phyloP scores from a whole-genome alignment of 2,797 vertebrate species.

The Sebastes vulpes region DNA sequence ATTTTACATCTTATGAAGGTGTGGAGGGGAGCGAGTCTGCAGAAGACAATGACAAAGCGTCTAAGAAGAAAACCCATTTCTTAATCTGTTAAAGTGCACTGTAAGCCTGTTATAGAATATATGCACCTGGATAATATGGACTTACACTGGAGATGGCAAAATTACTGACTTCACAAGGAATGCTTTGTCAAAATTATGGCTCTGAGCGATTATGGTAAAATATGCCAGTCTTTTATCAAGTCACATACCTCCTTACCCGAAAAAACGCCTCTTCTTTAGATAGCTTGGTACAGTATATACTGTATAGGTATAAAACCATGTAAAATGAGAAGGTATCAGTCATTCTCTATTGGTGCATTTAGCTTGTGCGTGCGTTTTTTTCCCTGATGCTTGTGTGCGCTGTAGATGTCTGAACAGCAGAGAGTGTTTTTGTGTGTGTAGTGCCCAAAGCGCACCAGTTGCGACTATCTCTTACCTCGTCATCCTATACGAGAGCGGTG shows the following conservation, averaged over 20 bases:
- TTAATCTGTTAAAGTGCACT: conserved; percentile 49
- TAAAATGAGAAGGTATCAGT: conserved; percentile 38
- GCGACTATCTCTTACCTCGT: conserved; percentile 55
- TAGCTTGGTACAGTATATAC: conserved; percentile 12
- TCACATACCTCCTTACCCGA: conserved; percentile 24
- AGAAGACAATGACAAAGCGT: conserved; percentile 47
- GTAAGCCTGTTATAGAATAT: conserved; percentile 6
- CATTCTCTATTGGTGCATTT: conserved; percentile 7
- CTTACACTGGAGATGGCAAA: conserved; percentile 32
- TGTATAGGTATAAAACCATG: conserved; percentile 1
- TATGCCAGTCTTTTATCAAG: conserved; percentile 43
- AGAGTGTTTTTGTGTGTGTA: conserved; percentile 16
- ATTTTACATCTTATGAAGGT: conserved; percentile 66
- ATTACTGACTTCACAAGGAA: conserved; percentile 33
- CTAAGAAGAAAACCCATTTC: conserved; percentile 34
- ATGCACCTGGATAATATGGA: conserved; percentile 32
- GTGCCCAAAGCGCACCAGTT: conserved; percentile 34
- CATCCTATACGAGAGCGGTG: conserved; percentile 46
- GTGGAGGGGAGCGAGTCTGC: conserved; percentile 49
- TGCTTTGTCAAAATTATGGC: conserved; percentile 38
- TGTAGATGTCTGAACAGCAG: conserved; percentile 2
- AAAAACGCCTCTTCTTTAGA: conserved; percentile 2
- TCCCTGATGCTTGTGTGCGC: background rate
- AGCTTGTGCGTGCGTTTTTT: background rate
- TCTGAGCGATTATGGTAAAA: conserved; percentile 39